Base-by-base conservation (phyloP, 2,113 vertebrate genomes). In the Cygnus atratus region DNA sequence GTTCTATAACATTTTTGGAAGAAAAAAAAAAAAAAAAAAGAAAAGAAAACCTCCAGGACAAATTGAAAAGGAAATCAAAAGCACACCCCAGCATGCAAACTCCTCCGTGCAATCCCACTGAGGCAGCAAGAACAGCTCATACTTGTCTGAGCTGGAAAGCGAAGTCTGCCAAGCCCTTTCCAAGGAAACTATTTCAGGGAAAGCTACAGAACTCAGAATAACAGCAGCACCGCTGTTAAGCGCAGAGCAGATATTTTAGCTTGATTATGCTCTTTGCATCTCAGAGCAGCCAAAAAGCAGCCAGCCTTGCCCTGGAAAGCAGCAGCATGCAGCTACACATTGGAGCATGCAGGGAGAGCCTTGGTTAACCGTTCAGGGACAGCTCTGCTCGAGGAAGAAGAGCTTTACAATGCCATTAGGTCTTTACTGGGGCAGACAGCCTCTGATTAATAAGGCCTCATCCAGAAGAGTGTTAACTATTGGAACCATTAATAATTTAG, bases 101-200 rank as follows among this genome's bases (percentile, higher is more conserved):
- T 80, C 68, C 61, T 90, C 52, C 9, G 4, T 54, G 57, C 58
- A 63, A 39, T 83, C 65, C 52, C 79, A 84, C 55, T 3, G 3
- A 74, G 70, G 48, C 29, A 84, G 62, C 8, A 93, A 93, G 52
- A 91, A 55, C 66, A 87, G 72, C 59, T 90, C 80, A 22, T 65
- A 65, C 89, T 92, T 68, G 43, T 88, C 22, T 31, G 52, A 84
- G 37, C 52, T 0, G 21, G 66, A 87, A 92, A 92, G 58, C 26
- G 59, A 96, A 92, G 71, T n/a, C 70, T 93, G 91, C 80, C 84
- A 95, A 87, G 48, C 15, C 29, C 54, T 75, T 84, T 87, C 66
- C 81, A n/a, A 78, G 84, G 84, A 95, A 92, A 84, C 93, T 81
- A 61, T 95, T 88, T 89, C 66, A 48, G 81, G 4, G 50, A 95